A percentile compares a stretch with the other conserved stretches of the same genome.
Conservation (phyloP, 2,888 invertebrate genomes). For the Nephrotoma appendiculata region DNA sequence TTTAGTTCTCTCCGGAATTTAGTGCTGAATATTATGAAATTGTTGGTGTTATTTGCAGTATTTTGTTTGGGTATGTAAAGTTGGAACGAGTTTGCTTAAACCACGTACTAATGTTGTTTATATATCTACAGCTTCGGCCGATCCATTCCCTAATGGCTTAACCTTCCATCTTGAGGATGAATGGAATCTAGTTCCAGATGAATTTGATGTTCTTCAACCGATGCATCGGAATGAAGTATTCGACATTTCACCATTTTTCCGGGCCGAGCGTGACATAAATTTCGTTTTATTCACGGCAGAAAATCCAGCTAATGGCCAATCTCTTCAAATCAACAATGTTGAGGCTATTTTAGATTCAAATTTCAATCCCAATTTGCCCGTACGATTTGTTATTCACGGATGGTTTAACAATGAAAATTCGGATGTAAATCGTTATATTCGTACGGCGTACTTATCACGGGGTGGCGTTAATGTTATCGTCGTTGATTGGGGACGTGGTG, state of each 20-base stretch:
- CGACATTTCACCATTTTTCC: constrained; percentile 1
- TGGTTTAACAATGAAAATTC: constrained; percentile 20
- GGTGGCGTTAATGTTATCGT: constrained; percentile 44
- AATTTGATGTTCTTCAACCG: constrained; percentile 7
- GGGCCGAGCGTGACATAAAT: constrained; percentile 21
- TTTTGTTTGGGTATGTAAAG: neutral
- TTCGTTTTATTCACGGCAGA: constrained; percentile 31
- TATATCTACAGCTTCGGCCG: neutral
- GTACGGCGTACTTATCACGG: neutral
- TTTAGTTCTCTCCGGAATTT: neutral
- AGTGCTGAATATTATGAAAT: neutral
- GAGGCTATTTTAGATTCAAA: constrained; percentile 12
- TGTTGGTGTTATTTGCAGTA: neutral
- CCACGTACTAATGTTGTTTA: neutral
- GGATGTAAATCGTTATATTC: neutral
- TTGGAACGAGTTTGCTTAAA: neutral
- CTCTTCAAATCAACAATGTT: constrained; percentile 11
- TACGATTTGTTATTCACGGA: constrained; percentile 10
- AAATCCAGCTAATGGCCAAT: constrained; percentile 10
- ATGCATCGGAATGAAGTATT: neutral
- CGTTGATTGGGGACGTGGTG: constrained; percentile 43
- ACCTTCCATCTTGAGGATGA: neutral
- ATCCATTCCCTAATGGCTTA: neutral
- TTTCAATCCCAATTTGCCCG: constrained; percentile 16
- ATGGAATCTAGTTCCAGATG: constrained; percentile 10